Base-by-base conservation (phyloP, 2,113 vertebrate species). In the Mola mola region DNA sequence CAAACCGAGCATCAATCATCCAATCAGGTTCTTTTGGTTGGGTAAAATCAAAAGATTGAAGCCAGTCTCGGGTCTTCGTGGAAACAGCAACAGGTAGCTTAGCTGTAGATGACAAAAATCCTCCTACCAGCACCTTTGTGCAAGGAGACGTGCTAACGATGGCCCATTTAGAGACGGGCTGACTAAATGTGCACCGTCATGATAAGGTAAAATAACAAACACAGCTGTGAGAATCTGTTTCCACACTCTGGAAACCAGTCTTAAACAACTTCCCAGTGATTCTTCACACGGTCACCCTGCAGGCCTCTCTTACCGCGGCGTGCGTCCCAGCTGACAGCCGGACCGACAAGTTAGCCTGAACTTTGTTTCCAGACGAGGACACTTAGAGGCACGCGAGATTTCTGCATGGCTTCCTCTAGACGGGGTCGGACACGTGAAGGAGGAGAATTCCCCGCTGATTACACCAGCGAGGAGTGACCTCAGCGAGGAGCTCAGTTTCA, bases 401-500 rank as follows among this genome's bases (percentile, higher is more conserved):
- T 61, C 57, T 38, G 21, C 57, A 6, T 6, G 42, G 33, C 60
- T 55, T n/a, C 44, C 25, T 37, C 31, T 31, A 37, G 52, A 60
- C 63, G 42, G 66, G n/a, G 31, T 74, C 6, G 24, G 21, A 47
- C 26, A 4, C 43, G 43, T 49, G 36, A 29, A 28, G 52, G 28
- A n/a, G 47, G 43, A 66, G 46, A 66, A 77, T 67, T 70, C 60
- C 56, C 65, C 12, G 2, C 8, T n/a, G 68, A 57, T 67, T 40
- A 25, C 62, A 17, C 31, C 16, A 38, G 62, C 63, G 33, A 44
- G 56, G 26, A 9, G 41, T 33, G 55, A 51, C 60, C 19, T 43
- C 28, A 3, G 66, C 1, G 34, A 13, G 11, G 22, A 31, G 58
- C 55, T 77, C 46, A n/a, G 58, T 62, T 75, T 77, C 36, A 42